These are phyloP conservation scores for Sarcophaga peregrina DNA, from an alignment of 1,140 invertebrate genomes.

Conservation along the genomic window DNA sequence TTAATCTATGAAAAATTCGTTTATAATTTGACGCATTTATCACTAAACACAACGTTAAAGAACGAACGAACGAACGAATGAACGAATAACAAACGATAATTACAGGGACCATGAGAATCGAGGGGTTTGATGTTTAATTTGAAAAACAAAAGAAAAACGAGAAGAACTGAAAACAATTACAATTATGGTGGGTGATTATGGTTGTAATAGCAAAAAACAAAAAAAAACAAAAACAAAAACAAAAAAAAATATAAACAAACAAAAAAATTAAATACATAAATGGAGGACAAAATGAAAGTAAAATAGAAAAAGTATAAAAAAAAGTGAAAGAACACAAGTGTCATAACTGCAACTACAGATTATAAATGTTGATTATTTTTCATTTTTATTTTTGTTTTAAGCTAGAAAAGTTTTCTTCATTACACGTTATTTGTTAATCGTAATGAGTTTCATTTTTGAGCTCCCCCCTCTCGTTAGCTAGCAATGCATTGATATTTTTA, in stretches of 20 bases:
- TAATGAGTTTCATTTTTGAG: neutral
- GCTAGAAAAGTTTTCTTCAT: neutral
- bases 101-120: neutral
- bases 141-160: neutral
- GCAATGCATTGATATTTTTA: neutral
- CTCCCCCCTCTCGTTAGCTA: neutral
- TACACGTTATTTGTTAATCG: neutral
- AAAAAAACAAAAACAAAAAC: neutral
- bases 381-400: neutral
- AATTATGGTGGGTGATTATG: neutral
- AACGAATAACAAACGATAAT: neutral
- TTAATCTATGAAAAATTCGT: slow-evolving; percentile 66
- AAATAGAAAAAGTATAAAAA: no score
- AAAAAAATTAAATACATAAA: neutral
- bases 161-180: neutral
- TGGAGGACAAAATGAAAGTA: no score
- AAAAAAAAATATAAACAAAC: neutral
- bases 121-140: neutral
- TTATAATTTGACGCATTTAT: slow-evolving; percentile 61
- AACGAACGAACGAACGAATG: neutral
- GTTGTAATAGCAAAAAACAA: neutral
- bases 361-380: slow-evolving; percentile 18
- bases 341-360: neutral
- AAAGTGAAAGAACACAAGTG: no score
- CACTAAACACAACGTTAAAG: slow-evolving; percentile 44